Evolutionary conservation across 2,888 invertebrate species (phyloP).

Genomic region (Phytoseiulus persimilis): DNA sequence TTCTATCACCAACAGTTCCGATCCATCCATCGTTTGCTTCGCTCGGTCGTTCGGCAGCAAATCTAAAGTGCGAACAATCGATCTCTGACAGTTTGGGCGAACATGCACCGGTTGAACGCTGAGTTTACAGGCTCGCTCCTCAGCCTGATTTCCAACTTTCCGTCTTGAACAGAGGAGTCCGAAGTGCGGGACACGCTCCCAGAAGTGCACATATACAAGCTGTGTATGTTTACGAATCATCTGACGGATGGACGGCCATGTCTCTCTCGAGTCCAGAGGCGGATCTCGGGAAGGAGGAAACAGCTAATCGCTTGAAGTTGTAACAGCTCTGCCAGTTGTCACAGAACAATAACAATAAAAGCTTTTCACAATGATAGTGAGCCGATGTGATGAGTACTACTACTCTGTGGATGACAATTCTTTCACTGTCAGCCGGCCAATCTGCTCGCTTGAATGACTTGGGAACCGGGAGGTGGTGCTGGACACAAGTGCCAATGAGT

Average conservation of each 20-base stretch:
- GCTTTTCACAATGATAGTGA: neutral
- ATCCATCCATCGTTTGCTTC: neutral
- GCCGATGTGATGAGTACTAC: neutral
- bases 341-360: neutral
- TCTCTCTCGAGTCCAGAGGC: neutral
- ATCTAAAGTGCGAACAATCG: neutral
- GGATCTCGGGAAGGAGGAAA: neutral
- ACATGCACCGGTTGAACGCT: neutral
- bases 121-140: neutral
- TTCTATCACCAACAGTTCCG: neutral
- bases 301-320: neutral
- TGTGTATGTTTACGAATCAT: neutral
- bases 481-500: neutral
- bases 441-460: neutral
- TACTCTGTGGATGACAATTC: neutral
- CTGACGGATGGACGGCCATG: neutral
- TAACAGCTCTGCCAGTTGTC: neutral
- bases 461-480: neutral
- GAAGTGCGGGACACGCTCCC: neutral
- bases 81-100: neutral
- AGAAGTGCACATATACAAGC: neutral
- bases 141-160: neutral
- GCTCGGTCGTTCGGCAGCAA: neutral
- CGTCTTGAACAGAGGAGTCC: neutral
- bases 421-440: neutral